These are phyloP conservation scores for Mastacembelus armatus DNA, from an alignment of 2,797 vertebrate genomes.

Conservation along the genomic window DNA sequence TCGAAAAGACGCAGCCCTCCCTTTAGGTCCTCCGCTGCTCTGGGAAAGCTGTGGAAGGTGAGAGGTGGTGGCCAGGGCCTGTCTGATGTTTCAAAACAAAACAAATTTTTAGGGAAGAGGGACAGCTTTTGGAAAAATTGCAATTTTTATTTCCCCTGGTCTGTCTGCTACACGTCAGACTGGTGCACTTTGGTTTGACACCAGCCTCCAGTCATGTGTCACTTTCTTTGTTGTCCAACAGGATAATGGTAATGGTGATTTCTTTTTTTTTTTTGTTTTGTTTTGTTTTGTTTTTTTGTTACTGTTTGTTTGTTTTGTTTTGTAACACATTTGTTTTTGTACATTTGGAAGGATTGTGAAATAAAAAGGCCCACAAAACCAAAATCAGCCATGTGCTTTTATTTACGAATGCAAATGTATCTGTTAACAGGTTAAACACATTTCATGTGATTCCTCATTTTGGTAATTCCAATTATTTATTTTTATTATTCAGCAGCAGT, in stretches of 20 bases:
- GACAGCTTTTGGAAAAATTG: conserved; percentile 72
- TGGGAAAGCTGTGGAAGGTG: conserved; percentile 75
- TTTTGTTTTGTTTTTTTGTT: conserved; percentile 59
- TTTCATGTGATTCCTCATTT: too few species aligned
- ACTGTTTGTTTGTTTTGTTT: conserved; percentile 45
- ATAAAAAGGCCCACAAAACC: conserved; percentile 87
- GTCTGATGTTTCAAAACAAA: conserved; percentile 64
- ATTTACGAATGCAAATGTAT: conserved; percentile 3
- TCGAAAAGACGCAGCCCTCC: conserved; percentile 62
- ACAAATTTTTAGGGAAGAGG: conserved; percentile 69
- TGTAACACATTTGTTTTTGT: conserved; percentile 84
- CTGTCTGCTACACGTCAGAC: conserved; percentile 74
- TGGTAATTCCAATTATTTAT: background rate
- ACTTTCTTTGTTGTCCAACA: conserved; percentile 59
- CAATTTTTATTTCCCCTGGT: conserved; percentile 70
- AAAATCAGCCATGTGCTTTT: conserved; percentile 25
- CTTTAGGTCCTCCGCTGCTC: conserved; percentile 75
- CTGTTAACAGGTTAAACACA: background rate
- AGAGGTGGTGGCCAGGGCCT: conserved; percentile 74
- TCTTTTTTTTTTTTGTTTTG: conserved; percentile 38
- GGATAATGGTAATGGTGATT: conserved; percentile 67
- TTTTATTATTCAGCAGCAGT: too few species aligned
- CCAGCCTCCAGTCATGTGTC: conserved; percentile 72
- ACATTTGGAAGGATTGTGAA: conserved; percentile 87
- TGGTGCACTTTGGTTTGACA: conserved; percentile 82